A percentile compares a stretch with the other conserved stretches of the same genome.
These are phyloP conservation scores for Chloroceryle aenea DNA, from an alignment of 2,113 vertebrate species.

Conservation along the genomic window DNA sequence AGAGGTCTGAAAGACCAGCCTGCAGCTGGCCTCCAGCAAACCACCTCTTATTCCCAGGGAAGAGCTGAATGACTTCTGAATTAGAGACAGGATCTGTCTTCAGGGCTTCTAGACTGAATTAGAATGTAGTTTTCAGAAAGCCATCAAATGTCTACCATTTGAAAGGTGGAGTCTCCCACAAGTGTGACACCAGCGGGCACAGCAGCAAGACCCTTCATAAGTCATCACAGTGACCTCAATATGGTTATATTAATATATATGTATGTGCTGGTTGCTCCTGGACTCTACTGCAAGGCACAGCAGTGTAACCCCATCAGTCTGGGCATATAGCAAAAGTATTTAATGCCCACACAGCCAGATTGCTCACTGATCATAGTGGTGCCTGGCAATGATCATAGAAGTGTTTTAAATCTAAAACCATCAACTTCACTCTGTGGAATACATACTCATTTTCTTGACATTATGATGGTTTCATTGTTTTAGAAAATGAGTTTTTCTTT, in stretches of 20 bases:
- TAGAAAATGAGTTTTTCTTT: not conserved
- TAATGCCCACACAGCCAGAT: not conserved
- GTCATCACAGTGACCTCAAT: slow-evolving; percentile 76
- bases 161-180: slow-evolving; percentile 77
- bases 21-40: not conserved
- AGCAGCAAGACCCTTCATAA: slow-evolving; percentile 77
- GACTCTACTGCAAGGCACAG: slow-evolving; percentile 78
- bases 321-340: not conserved
- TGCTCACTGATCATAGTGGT: not conserved
- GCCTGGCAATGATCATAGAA: not conserved
- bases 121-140: not conserved
- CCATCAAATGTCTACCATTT: not conserved
- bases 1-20: not conserved
- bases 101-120: not conserved
- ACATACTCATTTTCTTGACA: not conserved
- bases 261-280: slow-evolving; percentile 76
- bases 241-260: slow-evolving; percentile 67
- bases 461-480: not conserved
- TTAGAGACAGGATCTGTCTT: not conserved
- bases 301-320: not conserved
- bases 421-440: not conserved
- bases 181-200: slow-evolving; percentile 76
- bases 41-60: not conserved
- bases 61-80: not conserved
- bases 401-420: not conserved